Conservation (phyloP, 2,888 invertebrate genomes). For the Erebia aethiops region DNA sequence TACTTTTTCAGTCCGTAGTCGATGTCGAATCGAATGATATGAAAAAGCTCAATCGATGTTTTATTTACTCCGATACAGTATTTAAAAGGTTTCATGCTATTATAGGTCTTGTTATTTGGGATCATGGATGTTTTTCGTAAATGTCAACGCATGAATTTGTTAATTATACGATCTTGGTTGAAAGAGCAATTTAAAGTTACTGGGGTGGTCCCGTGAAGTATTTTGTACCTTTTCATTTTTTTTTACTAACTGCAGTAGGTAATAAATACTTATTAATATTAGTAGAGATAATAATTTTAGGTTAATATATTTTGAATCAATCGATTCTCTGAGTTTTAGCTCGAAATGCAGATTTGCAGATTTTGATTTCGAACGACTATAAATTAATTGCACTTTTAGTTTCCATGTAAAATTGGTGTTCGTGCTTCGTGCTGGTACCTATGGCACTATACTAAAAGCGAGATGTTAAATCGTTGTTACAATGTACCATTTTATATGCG, state of each 20-base stretch:
- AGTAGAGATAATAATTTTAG: too few species aligned
- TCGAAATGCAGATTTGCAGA: too few species aligned
- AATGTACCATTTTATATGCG: background rate
- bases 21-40: background rate
- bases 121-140: slow-evolving; percentile 2
- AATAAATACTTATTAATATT: too few species aligned
- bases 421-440: too few species aligned
- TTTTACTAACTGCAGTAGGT: too few species aligned
- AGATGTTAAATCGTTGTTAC: background rate
- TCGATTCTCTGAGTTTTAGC: too few species aligned
- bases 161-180: slow-evolving; percentile 9
- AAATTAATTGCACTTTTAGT: too few species aligned
- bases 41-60: background rate
- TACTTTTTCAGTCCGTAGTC: background rate
- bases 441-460: too few species aligned
- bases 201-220: slow-evolving; percentile 1
- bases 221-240: background rate
- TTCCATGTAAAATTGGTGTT: too few species aligned
- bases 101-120: slow-evolving; percentile 2
- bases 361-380: too few species aligned
- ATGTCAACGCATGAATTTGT: slow-evolving; percentile 13
- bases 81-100: slow-evolving; percentile 4
- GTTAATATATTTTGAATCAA: too few species aligned
- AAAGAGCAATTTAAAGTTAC: slow-evolving; percentile 1
- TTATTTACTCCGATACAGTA: slow-evolving; percentile 13